phyloP scores from a whole-genome alignment of 2,888 invertebrate genomes.

The Xestoiulus laeticollis region DNA sequence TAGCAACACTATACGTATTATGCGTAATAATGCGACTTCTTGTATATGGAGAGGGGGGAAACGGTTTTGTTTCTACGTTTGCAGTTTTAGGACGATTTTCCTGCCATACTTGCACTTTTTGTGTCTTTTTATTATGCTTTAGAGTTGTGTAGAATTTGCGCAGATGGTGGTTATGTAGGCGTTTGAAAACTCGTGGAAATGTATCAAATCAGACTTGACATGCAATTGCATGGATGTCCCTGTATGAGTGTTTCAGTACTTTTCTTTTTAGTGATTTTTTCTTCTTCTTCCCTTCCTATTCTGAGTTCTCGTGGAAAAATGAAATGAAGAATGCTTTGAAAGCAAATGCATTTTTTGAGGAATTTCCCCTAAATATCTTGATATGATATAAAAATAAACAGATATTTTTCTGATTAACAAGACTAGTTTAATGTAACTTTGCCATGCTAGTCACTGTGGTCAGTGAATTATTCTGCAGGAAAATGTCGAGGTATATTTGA shows the following conservation, averaged over 20 bases:
- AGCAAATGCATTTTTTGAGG: too few relatives aligned
- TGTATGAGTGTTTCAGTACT: background rate
- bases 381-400: too few relatives aligned
- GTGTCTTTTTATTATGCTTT: background rate
- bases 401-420: too few relatives aligned
- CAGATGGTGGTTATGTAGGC: background rate
- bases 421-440: too few relatives aligned
- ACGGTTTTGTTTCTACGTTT: background rate
- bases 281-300: too few relatives aligned
- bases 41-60: background rate
- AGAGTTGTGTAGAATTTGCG: background rate
- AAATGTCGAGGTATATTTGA: too few relatives aligned
- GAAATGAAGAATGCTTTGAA: too few relatives aligned
- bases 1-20: background rate
- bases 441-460: too few relatives aligned
- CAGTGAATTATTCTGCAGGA: too few relatives aligned
- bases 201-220: background rate
- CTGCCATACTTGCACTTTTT: background rate
- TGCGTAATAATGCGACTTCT: background rate
- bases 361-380: too few relatives aligned
- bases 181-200: conserved; percentile 19
- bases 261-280: background rate
- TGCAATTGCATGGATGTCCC: background rate
- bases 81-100: background rate
- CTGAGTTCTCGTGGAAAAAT: too few relatives aligned